phyloP scores from a whole-genome alignment of 2,113 vertebrate species.

The Cavia porcellus region DNA sequence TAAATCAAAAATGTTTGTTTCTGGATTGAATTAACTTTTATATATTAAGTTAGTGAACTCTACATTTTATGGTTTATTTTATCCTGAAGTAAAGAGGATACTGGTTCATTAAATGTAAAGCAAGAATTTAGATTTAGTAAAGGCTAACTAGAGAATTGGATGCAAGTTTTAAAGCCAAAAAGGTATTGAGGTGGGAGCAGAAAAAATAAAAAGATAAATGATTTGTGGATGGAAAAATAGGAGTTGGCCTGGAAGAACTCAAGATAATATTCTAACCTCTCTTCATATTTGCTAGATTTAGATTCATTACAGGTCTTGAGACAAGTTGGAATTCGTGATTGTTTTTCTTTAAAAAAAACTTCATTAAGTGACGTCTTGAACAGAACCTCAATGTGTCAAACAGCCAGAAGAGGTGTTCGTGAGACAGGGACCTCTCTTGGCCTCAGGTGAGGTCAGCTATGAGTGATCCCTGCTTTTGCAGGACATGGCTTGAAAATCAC shows the following conservation, averaged over 20 bases:
- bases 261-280: background rate
- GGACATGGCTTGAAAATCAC: background rate
- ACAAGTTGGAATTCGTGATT: background rate
- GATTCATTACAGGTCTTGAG: background rate
- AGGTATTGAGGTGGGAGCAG: background rate
- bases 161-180: background rate
- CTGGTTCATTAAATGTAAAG: background rate
- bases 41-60: background rate
- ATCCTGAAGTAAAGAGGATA: background rate
- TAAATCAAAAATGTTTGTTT: conserved; percentile 28
- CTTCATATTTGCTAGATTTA: background rate
- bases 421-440: background rate
- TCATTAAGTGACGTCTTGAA: background rate
- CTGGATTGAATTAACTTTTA: conserved; percentile 45
- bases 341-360: background rate
- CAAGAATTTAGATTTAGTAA: background rate
- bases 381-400: background rate
- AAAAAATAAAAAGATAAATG: background rate
- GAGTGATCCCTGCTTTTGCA: background rate
- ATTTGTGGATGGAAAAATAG: background rate
- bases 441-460: background rate
- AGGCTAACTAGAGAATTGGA: background rate
- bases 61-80: background rate
- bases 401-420: background rate
- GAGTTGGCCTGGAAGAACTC: background rate